Conservation (phyloP, 1,140 invertebrate species). For the Lasaia peninsularis region DNA sequence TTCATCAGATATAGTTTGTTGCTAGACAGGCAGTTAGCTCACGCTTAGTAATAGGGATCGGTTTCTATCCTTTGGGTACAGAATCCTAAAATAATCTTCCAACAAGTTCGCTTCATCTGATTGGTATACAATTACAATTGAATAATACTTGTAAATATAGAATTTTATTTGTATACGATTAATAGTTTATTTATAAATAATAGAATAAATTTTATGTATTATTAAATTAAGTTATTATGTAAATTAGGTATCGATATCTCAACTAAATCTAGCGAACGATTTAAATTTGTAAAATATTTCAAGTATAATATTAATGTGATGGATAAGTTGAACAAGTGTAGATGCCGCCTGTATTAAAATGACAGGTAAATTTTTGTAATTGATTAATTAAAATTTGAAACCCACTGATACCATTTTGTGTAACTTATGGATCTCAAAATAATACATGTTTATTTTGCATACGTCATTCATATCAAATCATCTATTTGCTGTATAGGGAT, state of each 20-base stretch:
- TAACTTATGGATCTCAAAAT: background rate
- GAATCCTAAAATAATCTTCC: too few species aligned
- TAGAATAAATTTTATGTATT: background rate
- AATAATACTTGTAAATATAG: background rate
- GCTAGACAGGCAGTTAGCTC: too few species aligned
- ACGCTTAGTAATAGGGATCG: too few species aligned
- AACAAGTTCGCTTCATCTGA: background rate
- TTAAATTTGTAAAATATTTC: too few species aligned
- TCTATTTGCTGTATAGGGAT: too few species aligned
- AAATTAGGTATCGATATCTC: background rate
- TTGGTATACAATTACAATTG: background rate
- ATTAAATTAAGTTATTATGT: background rate
- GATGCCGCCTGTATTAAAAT: background rate
- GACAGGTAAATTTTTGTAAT: background rate
- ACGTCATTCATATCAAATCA: too few species aligned
- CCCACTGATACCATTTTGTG: background rate
- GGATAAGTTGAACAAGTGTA: background rate
- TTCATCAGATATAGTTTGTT: too few species aligned
- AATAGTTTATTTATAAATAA: conserved; percentile 1
- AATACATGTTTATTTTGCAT: background rate
- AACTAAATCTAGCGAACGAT: background rate
- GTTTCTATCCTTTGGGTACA: too few species aligned
- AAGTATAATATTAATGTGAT: too few species aligned
- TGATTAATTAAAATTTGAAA: background rate
- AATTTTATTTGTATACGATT: conserved; percentile 2